Base-by-base conservation (phyloP, 2,113 vertebrate genomes). In the Clarias magur region DNA sequence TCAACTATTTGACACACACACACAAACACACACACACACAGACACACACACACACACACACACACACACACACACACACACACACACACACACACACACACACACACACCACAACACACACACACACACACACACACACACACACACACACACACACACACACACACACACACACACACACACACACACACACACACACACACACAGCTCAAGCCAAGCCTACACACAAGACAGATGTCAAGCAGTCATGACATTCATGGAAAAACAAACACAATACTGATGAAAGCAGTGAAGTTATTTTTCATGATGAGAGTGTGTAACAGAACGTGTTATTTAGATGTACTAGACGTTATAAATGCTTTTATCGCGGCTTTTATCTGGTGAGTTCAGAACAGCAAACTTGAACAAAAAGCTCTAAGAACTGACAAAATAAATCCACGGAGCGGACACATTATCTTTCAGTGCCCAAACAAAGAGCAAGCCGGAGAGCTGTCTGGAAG, bases 121-220 rank as follows among this genome's bases (percentile, higher is more conserved):
- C 93, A 93, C 93, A 89, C 93, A 84, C 84, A 86, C 34, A 88
- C 92, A 94, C 90, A 94, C 93, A 93, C 93, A 89, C 93, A 84
- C 84, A 86, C 34, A 88, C 92, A 94, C 90, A 94, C 93, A 93
- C 93, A 89, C 93, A 84, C 84, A 86, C 34, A 88, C 92, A 94
- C 90, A 94, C 93, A 93, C 93, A 89, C 93, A 84, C 84, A 86
- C 34, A 88, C 92, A 94, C 90, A 94, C 93, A 93, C 93, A 89
- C 93, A 84, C 84, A 86, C 42, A 48, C 5, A 48, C 48, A 48
- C 42, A 4, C 4, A 86, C 92, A 94, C 90, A 94, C 93, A 93
- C 93, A 89, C 93, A 86, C 84, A 86, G 59, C 70, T 87, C 87
- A 65, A 86, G 68, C 85, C 85, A 87, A 83, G 70, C 85, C 76